Percentiles rank a stretch among this genome's conserved stretches.
Evolutionary conservation across 1,140 invertebrate genomes (phyloP).

Genomic region (Meloidogyne hapla): DNA sequence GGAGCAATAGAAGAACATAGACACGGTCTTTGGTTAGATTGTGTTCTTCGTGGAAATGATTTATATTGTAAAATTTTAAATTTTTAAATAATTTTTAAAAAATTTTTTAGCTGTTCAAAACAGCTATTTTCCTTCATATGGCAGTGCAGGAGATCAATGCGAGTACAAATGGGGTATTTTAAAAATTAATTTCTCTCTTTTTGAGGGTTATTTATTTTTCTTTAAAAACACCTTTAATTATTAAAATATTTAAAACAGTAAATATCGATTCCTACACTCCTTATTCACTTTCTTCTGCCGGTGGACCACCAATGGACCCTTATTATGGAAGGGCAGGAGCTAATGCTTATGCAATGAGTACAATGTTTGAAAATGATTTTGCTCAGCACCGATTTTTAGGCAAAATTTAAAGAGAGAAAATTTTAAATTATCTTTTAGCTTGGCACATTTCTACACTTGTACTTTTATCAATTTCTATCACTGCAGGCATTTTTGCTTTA

Average conservation of each 20-base stretch:
- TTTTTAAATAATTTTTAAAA: neutral
- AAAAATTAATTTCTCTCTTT: neutral
- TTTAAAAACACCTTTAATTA: slow-evolving; percentile 1
- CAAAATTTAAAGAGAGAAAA: neutral
- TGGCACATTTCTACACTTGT: slow-evolving; percentile 26
- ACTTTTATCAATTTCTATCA: slow-evolving; percentile 15
- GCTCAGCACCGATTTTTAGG: slow-evolving; percentile 24
- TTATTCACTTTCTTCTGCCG: neutral
- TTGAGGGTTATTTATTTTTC: neutral
- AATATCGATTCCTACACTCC: neutral
- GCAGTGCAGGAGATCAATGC: slow-evolving; percentile 17
- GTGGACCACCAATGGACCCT: slow-evolving; percentile 8
- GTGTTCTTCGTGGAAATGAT: slow-evolving; percentile 23
- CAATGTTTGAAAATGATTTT: slow-evolving; percentile 21
- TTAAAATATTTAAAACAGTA: neutral
- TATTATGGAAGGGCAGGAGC: slow-evolving; percentile 1
- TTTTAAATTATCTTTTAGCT: neutral
- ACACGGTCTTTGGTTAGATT: slow-evolving; percentile 28
- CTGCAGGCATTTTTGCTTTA: slow-evolving; percentile 20
- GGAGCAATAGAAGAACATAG: slow-evolving; percentile 24
- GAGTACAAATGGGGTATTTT: slow-evolving; percentile 31
- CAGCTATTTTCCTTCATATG: slow-evolving; percentile 11
- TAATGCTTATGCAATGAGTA: slow-evolving; percentile 22
- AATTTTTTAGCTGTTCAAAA: neutral
- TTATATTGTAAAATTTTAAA: slow-evolving; percentile 4